Base-by-base conservation (phyloP, 1,140 invertebrate species). In the Drosophila baimaii region DNA sequence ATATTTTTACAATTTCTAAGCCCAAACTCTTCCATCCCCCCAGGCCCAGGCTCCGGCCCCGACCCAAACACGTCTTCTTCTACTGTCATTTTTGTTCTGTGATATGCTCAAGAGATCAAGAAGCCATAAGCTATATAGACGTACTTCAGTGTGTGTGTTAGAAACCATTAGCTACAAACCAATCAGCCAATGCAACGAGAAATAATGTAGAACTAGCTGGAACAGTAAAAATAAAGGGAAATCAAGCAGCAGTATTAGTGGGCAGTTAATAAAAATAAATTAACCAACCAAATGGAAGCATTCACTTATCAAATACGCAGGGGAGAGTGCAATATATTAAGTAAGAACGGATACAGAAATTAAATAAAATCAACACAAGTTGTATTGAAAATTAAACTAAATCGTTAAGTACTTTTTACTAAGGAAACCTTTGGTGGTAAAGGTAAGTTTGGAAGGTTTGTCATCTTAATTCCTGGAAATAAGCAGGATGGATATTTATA, bases 81-180 rank as follows among this genome's bases (percentile, higher is more conserved):
- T 80, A 84, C 77, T 88, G 88, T 88, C 80, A 84, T 84, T 88
- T 89, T 83, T 89, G 84, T 89, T 88, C 84, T 89, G 84, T 88
- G 80, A 89, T 88, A 84, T 88, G 84, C 85, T 75, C 80, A 89
- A 88, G 81, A 80, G 77, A 84, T 69, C 65, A 84, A 88, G 65
- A 83, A 72, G 72, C 72, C 65, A 47, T 66, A 69, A 47, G 65
- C 51, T 71, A 69, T 71, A 70, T 33, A n/a, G 49, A 70, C 33
- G n/a, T 64, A 33, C 41, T 21, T 44, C 5, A 6, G 35, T 27
- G 46, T 62, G 56, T 54, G 31, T 44, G 56, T 66, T 69, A 33
- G n/a, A n/a, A 68, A 54, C 46, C 46, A 66, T 35, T 66, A 69
- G 65, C 27, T 41, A 66, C 46, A 37, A 44, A 43, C 65, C 41